Base-by-base conservation (phyloP, 2,888 invertebrate genomes). In the Pollenia labialis region DNA sequence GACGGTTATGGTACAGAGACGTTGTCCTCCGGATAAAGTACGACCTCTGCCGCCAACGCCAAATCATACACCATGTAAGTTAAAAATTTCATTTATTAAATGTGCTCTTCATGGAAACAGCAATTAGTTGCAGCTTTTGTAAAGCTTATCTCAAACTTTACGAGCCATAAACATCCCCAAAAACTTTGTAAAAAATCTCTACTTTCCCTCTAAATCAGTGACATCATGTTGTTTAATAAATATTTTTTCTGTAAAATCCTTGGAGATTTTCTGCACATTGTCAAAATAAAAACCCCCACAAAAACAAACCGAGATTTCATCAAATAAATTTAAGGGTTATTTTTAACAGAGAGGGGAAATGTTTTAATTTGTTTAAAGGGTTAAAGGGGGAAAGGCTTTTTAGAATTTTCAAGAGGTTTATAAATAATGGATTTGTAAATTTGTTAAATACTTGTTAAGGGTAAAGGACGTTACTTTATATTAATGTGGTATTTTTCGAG, bases 21-120 rank as follows among this genome's bases (percentile, higher is more conserved):
- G 96, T 93, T 96, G 96, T 89, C 96, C 96, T 76, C 96, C 96
- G 89, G 97, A 97, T 94, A 97, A 97, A 92, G 95, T 95, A 88
- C 95, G 97, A 82, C 97, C 97, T 12, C 94, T 96, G 89, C 96
- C 96, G 12, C 95, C 95, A 77, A 95, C 96, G 48, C 95, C 95
- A 46, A 94, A 94, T 83, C 95, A 95, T 88, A 91, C 92, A 88
- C 93, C 93, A 90, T 92, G 93, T 93, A 92, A 93, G 93, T 93
- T 80, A 0, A 48, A 9, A 7, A 46, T 66, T 23, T 56, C 9
- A 9, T 62, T 12, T 14, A 50, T 46, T 4, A 62, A 54, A 60
- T 42, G 50, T 50, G 11, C 18, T 42, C 46, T n/a, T 32, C 3
- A 0, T 2, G 11, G 8, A 1, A 56, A 56, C 18, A 1, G 4